Evolutionary conservation across 2,113 vertebrate species (phyloP).

Genomic region (Tetraodon nigroviridis): DNA sequence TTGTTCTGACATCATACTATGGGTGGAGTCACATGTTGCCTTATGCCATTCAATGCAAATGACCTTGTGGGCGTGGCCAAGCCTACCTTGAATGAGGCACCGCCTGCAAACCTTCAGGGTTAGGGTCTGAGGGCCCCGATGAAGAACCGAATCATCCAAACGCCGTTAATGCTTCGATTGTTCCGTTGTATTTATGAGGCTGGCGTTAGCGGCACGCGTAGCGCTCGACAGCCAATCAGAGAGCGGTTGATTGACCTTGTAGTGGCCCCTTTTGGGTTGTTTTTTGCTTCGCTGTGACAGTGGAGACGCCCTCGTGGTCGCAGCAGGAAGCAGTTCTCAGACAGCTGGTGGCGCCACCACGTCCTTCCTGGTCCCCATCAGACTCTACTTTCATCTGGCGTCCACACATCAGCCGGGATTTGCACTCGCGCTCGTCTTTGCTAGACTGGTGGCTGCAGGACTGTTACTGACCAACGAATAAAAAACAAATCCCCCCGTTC

Average conservation of each 20-base stretch:
- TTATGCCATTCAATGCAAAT: constrained; percentile 95
- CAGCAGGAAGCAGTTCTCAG: constrained; percentile 21
- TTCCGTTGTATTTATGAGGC: too few relatives aligned
- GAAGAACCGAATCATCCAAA: constrained; percentile 70
- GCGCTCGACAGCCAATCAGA: constrained; percentile 54
- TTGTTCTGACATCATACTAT: constrained; percentile 17
- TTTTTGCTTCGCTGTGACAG: constrained; percentile 44
- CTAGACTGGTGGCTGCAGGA: constrained; percentile 55
- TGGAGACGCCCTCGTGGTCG: constrained; percentile 41
- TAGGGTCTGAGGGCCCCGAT: constrained; percentile 31
- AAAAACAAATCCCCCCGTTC: constrained; percentile 37
- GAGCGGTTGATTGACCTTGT: constrained; percentile 14
- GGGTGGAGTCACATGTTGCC: constrained; percentile 28
- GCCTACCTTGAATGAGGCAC: constrained; percentile 53
- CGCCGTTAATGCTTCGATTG: constrained; percentile 55
- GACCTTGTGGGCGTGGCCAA: constrained; percentile 59
- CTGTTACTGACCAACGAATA: constrained; percentile 71
- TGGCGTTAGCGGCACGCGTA: not conserved
- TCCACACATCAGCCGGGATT: constrained; percentile 84
- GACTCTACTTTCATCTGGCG: not conserved
- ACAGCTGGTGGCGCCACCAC: constrained; percentile 7
- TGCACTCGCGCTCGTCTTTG: constrained; percentile 77
- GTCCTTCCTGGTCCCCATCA: too few relatives aligned
- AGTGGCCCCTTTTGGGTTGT: not conserved
- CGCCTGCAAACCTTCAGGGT: constrained; percentile 37